Evolutionary conservation across 2,888 invertebrate species (phyloP).

Genomic region (Drosophila pseudotalamancana): DNA sequence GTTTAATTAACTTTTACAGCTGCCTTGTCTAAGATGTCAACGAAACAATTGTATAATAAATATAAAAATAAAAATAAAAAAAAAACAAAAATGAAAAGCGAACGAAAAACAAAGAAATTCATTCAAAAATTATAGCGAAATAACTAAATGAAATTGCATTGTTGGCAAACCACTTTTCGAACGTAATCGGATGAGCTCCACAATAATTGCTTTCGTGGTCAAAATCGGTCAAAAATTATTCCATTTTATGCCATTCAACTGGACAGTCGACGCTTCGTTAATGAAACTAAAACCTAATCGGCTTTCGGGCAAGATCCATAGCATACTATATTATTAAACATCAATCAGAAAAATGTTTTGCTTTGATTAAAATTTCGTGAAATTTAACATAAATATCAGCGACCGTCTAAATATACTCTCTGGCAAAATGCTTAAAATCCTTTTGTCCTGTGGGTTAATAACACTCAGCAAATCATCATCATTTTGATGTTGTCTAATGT

Average conservation of each 20-base stretch:
- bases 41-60: conserved; percentile 28
- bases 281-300: conserved; percentile 1
- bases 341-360: background rate
- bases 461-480: conserved; percentile 11
- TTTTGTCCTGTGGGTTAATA: background rate
- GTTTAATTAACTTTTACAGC: conserved; percentile 59
- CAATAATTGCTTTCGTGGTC: conserved; percentile 6
- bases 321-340: background rate
- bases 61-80: conserved; percentile 23
- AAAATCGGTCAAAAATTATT: background rate
- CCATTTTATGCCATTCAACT: too few species aligned
- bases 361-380: background rate
- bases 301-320: background rate
- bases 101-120: conserved; percentile 8
- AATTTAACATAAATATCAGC: background rate
- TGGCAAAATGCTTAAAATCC: background rate
- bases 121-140: conserved; percentile 13
- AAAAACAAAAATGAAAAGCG: background rate
- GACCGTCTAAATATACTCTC: background rate
- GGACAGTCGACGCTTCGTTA: too few species aligned
- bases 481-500: conserved; percentile 25
- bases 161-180: background rate
- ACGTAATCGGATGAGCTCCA: background rate
- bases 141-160: conserved; percentile 27
- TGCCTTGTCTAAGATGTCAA: conserved; percentile 23